Evolutionary conservation across 2,888 invertebrate species (phyloP).

Genomic region (Galeruca laticollis): DNA sequence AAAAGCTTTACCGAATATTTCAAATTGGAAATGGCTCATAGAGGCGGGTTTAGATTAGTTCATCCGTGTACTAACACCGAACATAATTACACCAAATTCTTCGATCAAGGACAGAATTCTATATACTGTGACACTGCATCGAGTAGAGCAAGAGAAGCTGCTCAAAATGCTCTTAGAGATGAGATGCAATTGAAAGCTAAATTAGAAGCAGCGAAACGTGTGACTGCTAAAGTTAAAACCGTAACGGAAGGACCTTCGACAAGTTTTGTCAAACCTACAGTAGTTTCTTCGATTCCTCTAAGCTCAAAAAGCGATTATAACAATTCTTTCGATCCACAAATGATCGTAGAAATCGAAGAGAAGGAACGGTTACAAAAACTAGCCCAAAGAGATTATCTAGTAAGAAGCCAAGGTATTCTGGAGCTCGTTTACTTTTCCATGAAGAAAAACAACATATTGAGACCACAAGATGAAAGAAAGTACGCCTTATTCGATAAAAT

Average conservation of each 20-base stretch:
- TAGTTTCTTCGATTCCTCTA: conserved; percentile 41
- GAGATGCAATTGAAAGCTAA: conserved; percentile 75
- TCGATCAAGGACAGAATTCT: conserved; percentile 80
- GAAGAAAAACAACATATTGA: conserved; percentile 76
- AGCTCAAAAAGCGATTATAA: conserved; percentile 40
- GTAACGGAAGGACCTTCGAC: conserved; percentile 7
- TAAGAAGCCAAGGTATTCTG: conserved; percentile 78
- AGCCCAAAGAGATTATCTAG: conserved; percentile 77
- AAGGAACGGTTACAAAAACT: conserved; percentile 75
- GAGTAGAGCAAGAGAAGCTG: conserved; percentile 82
- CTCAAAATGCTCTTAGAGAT: conserved; percentile 77
- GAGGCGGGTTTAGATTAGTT: conserved; percentile 80
- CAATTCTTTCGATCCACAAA: conserved; percentile 75
- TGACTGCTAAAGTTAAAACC: conserved; percentile 57
- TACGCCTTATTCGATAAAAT: conserved; percentile 72
- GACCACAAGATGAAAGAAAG: conserved; percentile 76
- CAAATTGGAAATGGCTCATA: conserved; percentile 66
- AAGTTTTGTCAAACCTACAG: conserved; percentile 19
- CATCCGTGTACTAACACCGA: conserved; percentile 75
- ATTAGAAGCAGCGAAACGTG: conserved; percentile 71
- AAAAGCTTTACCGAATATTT: conserved; percentile 63
- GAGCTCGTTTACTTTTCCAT: conserved; percentile 77
- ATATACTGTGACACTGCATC: conserved; percentile 82
- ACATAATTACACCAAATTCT: conserved; percentile 76
- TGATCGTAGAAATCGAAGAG: conserved; percentile 79